These are phyloP conservation scores for Cepaea hortensis DNA, from an alignment of 2,888 invertebrate genomes.

Conservation along the genomic window DNA sequence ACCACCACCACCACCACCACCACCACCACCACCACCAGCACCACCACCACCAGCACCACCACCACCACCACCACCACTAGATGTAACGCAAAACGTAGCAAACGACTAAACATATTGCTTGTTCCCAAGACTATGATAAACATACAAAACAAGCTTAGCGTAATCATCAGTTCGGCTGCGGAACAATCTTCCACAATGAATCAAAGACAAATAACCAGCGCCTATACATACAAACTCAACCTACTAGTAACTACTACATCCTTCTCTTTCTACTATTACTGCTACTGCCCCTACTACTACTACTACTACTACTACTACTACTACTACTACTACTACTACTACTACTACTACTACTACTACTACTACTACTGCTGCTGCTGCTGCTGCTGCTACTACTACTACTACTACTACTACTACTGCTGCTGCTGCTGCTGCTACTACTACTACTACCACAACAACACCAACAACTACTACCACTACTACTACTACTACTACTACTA, in stretches of 20 bases:
- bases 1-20: background rate
- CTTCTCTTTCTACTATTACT: constrained; percentile 15
- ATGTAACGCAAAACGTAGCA: constrained; percentile 4
- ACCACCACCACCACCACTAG: constrained; percentile 38
- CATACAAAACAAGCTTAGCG: too few relatives aligned
- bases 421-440: constrained; percentile 35
- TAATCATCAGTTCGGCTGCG: too few relatives aligned
- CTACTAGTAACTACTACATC: constrained; percentile 10
- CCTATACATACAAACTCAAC: too few relatives aligned
- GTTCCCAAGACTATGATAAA: too few relatives aligned
- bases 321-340: constrained; percentile 36
- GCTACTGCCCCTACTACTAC: constrained; percentile 39
- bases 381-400: constrained; percentile 36
- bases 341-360: constrained; percentile 43
- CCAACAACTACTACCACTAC: constrained; percentile 27
- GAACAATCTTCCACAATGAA: too few relatives aligned
- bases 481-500: constrained; percentile 41
- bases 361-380: constrained; percentile 32
- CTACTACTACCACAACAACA: constrained; percentile 34
- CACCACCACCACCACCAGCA: background rate
- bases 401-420: constrained; percentile 34
- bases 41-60: constrained; percentile 14
- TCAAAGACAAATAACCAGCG: too few relatives aligned
- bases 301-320: constrained; percentile 40
- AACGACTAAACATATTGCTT: too few relatives aligned